A percentile compares a stretch with the other conserved stretches of the same genome.
Conservation (phyloP, 2,113 vertebrate genomes). For the Andinoacara biseriatus region DNA sequence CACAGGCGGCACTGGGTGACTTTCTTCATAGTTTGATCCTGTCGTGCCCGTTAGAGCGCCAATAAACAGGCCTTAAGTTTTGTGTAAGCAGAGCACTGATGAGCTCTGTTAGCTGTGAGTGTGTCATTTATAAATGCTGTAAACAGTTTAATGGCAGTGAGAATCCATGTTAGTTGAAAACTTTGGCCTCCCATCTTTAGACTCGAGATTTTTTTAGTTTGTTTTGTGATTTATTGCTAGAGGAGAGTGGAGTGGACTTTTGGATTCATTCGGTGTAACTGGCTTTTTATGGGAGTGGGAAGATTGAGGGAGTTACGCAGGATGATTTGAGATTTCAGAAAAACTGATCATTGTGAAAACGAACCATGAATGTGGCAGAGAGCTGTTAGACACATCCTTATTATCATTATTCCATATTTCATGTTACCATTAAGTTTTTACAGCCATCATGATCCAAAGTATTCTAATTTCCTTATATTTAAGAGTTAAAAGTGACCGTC, state of each 20-base stretch:
- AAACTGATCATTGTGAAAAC: not conserved
- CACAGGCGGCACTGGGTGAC: too few relatives aligned
- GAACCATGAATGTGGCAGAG: too few relatives aligned
- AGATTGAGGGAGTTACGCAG: not conserved
- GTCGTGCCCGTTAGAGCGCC: too few relatives aligned
- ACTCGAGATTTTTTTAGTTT: not conserved
- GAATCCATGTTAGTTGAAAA: too few relatives aligned
- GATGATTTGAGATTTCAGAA: not conserved
- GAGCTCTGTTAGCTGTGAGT: too few relatives aligned
- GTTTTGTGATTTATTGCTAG: not conserved
- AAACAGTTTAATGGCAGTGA: too few relatives aligned
- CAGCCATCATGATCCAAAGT: not conserved
- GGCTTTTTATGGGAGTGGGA: not conserved
- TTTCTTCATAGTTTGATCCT: too few relatives aligned
- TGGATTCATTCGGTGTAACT: not conserved
- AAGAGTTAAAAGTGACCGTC: not conserved
- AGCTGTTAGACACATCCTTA: too few relatives aligned
- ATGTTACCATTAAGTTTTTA: not conserved
- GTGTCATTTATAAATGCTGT: too few relatives aligned
- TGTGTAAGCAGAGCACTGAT: too few relatives aligned
- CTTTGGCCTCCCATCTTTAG: too few relatives aligned
- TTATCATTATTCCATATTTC: not conserved
- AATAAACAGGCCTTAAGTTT: too few relatives aligned
- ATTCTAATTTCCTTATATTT: not conserved
- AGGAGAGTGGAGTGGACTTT: not conserved